These are phyloP conservation scores for Teleiodes luculella DNA, from an alignment of 2,888 invertebrate species.

Conservation along the genomic window DNA sequence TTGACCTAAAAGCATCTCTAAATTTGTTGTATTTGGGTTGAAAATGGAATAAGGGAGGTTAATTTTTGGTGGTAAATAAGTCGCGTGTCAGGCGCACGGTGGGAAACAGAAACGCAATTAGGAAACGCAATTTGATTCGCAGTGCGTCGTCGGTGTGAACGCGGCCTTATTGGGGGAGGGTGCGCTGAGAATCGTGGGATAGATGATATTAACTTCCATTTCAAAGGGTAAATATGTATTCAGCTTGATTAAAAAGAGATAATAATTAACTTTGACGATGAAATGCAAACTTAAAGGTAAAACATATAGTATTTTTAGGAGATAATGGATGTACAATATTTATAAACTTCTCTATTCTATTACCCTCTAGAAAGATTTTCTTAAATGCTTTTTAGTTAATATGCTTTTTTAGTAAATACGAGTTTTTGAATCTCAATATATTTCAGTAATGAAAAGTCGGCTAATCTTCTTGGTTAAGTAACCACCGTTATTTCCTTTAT, in stretches of 20 bases:
- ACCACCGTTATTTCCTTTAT: no score
- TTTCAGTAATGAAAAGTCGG: no score
- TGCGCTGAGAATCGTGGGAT: slow-evolving; percentile 39
- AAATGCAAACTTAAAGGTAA: not conserved
- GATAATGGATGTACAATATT: no score
- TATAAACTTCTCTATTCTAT: no score
- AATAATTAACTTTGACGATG: slow-evolving; percentile 2
- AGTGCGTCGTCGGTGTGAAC: slow-evolving; percentile 51
- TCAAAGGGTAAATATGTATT: slow-evolving; percentile 22
- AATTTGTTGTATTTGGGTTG: not conserved
- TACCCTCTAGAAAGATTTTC: no score
- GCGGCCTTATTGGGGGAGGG: slow-evolving; percentile 17
- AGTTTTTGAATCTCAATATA: no score
- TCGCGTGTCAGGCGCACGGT: slow-evolving; percentile 70
- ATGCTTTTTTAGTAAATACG: no score
- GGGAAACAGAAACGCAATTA: slow-evolving; percentile 66
- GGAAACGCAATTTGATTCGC: slow-evolving; percentile 67
- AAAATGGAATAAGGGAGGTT: slow-evolving; percentile 17
- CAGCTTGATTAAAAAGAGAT: slow-evolving; percentile 10
- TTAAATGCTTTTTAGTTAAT: no score
- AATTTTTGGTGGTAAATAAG: slow-evolving; percentile 41
- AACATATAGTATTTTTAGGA: no score
- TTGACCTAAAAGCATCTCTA: not conserved
- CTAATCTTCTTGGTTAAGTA: no score
- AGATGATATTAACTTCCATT: slow-evolving; percentile 25